Evolutionary conservation across 2,113 vertebrate species (phyloP).

Genomic region (Psammodynastes pulverulentus): DNA sequence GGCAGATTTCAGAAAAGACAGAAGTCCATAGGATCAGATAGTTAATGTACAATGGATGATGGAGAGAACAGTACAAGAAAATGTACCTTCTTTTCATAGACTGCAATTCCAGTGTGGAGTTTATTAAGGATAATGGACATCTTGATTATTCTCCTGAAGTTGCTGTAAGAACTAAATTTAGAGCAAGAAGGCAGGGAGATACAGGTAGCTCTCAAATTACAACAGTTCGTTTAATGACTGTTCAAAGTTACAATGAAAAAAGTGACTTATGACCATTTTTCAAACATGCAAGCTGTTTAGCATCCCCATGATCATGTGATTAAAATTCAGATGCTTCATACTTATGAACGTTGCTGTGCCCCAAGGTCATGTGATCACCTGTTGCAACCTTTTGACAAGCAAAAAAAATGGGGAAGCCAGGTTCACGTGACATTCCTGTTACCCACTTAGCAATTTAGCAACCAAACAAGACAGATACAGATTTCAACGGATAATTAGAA

Average conservation of each 20-base stretch:
- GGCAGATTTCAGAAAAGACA: background rate
- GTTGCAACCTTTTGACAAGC: too few species aligned
- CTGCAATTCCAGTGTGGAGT: background rate
- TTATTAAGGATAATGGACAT: background rate
- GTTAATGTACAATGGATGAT: background rate
- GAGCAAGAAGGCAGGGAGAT: background rate
- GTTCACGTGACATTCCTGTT: too few species aligned
- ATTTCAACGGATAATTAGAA: too few species aligned
- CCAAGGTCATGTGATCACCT: too few species aligned
- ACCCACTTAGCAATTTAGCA: too few species aligned
- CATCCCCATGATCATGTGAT: too few species aligned
- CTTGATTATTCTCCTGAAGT: background rate
- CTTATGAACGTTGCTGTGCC: too few species aligned
- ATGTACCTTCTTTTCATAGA: background rate
- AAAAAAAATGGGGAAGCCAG: too few species aligned
- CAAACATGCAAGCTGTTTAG: background rate
- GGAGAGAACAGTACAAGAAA: background rate
- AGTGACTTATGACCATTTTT: background rate
- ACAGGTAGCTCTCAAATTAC: background rate
- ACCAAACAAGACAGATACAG: too few species aligned
- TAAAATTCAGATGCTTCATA: too few species aligned
- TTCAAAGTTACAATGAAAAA: background rate
- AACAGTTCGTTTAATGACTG: background rate
- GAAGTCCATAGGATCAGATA: background rate
- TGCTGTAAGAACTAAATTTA: background rate